Percentiles rank a stretch among this genome's conserved stretches.
Evolutionary conservation across 2,797 vertebrate species (phyloP).

Genomic region (Apogon hyalosoma): DNA sequence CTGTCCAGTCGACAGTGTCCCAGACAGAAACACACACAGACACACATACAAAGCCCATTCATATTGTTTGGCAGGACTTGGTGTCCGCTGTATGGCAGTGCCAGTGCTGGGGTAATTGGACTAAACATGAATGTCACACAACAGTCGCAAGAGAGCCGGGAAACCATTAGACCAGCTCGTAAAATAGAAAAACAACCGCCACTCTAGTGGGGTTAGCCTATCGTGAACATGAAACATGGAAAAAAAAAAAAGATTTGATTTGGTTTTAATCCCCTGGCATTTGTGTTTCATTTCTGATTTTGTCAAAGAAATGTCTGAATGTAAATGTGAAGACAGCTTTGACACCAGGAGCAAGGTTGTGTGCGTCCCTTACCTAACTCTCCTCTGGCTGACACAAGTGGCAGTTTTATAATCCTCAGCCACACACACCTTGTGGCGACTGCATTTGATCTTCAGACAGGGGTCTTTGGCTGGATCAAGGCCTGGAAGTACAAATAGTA

Average conservation of each 20-base stretch:
- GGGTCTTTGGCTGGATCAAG: conserved; percentile 95
- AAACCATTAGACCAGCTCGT: conserved; percentile 43
- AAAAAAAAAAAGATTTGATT: conserved; percentile 19
- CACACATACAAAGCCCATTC: conserved; percentile 72
- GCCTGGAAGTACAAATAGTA: conserved; percentile 74
- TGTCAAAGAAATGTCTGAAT: conserved; percentile 14
- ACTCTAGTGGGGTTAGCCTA: conserved; percentile 19
- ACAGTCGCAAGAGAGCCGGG: conserved; percentile 52
- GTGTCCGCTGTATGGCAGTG: conserved; percentile 58
- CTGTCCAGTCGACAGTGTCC: conserved; percentile 65
- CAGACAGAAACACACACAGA: conserved; percentile 61
- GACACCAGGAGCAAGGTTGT: background rate
- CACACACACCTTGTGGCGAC: conserved; percentile 94
- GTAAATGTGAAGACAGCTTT: conserved; percentile 10
- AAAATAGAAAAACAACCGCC: conserved; percentile 23
- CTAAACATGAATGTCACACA: conserved; percentile 71
- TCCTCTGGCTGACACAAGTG: conserved; percentile 92
- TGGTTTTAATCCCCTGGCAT: conserved; percentile 21
- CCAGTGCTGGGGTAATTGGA: conserved; percentile 74
- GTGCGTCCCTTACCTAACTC: conserved; percentile 87
- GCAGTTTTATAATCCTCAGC: conserved; percentile 92
- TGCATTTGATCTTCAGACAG: conserved; percentile 96
- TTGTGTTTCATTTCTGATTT: conserved; percentile 22
- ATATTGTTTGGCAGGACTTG: conserved; percentile 78
- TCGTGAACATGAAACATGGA: conserved; percentile 3